Conservation (phyloP, 92 coral and sea anemone species). For the Pocillopora meandrina region DNA sequence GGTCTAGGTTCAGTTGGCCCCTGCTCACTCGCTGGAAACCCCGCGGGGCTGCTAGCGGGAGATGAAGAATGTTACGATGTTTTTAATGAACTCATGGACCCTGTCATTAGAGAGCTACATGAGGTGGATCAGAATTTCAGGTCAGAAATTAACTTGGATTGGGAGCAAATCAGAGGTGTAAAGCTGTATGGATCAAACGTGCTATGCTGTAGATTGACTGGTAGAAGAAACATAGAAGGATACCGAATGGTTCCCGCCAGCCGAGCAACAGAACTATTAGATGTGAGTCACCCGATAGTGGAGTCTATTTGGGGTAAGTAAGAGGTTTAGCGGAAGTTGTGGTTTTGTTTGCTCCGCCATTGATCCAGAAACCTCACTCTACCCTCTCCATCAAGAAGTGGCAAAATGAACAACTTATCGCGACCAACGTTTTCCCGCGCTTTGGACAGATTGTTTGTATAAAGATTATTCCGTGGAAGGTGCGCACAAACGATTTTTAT, state of each 20-base stretch:
- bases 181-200: slow-evolving; percentile 38
- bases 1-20: slow-evolving; percentile 17
- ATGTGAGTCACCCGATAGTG: slow-evolving; percentile 3
- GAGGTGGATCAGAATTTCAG: not conserved
- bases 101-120: slow-evolving; percentile 16
- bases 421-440: too few relatives aligned
- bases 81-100: too few relatives aligned
- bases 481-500: too few relatives aligned
- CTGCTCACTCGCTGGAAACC: not conserved
- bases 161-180: slow-evolving; percentile 52
- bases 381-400: too few relatives aligned
- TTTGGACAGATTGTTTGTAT: too few relatives aligned
- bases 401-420: too few relatives aligned
- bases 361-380: too few relatives aligned
- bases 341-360: too few relatives aligned
- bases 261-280: not conserved
- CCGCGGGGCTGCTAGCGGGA: slow-evolving; percentile 31
- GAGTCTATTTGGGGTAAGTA: slow-evolving; percentile 5
- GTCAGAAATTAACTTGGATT: slow-evolving; percentile 21
- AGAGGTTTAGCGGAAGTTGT: too few relatives aligned
- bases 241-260: slow-evolving; percentile 36
- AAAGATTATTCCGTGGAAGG: too few relatives aligned
- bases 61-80: slow-evolving; percentile 45
- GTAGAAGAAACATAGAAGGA: slow-evolving; percentile 49
- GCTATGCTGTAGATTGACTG: slow-evolving; percentile 33